phyloP scores from a whole-genome alignment of 2,797 vertebrate genomes.

The Acanthurus leucopareius region DNA sequence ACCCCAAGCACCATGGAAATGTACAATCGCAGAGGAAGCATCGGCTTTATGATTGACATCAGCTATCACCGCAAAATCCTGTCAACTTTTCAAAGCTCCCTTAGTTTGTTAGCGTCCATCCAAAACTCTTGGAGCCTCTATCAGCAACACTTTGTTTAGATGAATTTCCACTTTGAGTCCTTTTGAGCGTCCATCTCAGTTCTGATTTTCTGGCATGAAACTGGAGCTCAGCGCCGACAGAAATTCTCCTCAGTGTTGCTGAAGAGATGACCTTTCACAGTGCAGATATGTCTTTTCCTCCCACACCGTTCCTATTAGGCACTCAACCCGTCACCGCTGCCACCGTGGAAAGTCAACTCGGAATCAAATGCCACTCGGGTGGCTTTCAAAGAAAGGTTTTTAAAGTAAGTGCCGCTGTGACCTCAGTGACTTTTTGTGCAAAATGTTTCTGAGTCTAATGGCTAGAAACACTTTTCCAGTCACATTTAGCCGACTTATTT shows the following conservation, averaged over 20 bases:
- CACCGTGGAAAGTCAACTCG: slow-evolving; percentile 35
- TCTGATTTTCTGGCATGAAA: slow-evolving; percentile 45
- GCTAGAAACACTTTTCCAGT: slow-evolving; percentile 22
- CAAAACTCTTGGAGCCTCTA: slow-evolving; percentile 26
- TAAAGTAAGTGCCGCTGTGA: slow-evolving; percentile 29
- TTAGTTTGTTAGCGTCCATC: not conserved
- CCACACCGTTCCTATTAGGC: slow-evolving; percentile 43
- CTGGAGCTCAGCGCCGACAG: slow-evolving; percentile 6
- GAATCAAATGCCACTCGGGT: slow-evolving; percentile 64
- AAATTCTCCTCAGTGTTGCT: slow-evolving; percentile 54
- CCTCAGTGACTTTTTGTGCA: slow-evolving; percentile 17
- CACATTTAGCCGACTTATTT: slow-evolving; percentile 25
- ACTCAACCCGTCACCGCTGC: slow-evolving; percentile 51
- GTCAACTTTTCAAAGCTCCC: not conserved
- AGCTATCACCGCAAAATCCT: slow-evolving; percentile 7
- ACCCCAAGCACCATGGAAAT: not conserved
- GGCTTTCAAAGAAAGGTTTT: slow-evolving; percentile 38
- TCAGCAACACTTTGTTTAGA: slow-evolving; percentile 29
- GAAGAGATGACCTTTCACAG: slow-evolving; percentile 67
- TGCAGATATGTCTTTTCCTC: slow-evolving; percentile 61
- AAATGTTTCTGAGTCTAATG: slow-evolving; percentile 31
- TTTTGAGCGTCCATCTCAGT: slow-evolving; percentile 16
- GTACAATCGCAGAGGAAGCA: not conserved
- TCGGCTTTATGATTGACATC: slow-evolving; percentile 2
- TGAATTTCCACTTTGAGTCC: slow-evolving; percentile 42